Evolutionary conservation across 2,797 vertebrate genomes (phyloP).

Genomic region (Hoplostethus mediterraneus): DNA sequence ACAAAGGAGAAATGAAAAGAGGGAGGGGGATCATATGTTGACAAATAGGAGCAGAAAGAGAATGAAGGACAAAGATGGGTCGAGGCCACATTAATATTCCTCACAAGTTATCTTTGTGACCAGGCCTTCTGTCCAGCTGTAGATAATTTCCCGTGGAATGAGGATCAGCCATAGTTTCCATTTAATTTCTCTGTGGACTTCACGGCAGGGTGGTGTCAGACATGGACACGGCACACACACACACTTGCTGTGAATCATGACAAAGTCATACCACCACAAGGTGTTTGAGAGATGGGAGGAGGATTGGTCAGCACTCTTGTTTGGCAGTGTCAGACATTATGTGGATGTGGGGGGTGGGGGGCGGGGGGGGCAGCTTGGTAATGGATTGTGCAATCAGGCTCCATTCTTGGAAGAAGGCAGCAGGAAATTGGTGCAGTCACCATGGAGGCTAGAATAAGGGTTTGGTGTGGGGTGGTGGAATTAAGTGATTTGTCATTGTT

Average conservation of each 20-base stretch:
- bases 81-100: conserved; percentile 37
- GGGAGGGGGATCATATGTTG: conserved; percentile 22
- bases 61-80: conserved; percentile 51
- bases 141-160: conserved; percentile 31
- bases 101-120: conserved; percentile 28
- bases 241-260: conserved; percentile 40
- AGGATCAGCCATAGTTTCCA: conserved; percentile 21
- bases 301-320: conserved; percentile 52
- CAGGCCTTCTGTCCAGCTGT: conserved; percentile 7
- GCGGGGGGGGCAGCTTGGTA: conserved; percentile 24
- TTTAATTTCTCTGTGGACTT: conserved; percentile 31
- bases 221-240: conserved; percentile 10
- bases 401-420: not conserved
- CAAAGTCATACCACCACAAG: conserved; percentile 21
- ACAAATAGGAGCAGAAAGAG: conserved; percentile 27
- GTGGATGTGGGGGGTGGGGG: conserved; percentile 10
- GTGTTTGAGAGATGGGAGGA: conserved; percentile 19
- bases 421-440: conserved; percentile 36
- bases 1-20: conserved; percentile 57
- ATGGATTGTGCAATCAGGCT: conserved; percentile 21
- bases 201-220: not conserved
- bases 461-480: conserved; percentile 9
- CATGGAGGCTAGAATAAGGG: conserved; percentile 27
- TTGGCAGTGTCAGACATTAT: conserved; percentile 40
- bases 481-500: conserved; percentile 23